Percentiles rank a stretch among this genome's conserved stretches.
Conservation (phyloP, 37 sponge, comb jelly and placozoan species). For the Hormiphora californensis region DNA sequence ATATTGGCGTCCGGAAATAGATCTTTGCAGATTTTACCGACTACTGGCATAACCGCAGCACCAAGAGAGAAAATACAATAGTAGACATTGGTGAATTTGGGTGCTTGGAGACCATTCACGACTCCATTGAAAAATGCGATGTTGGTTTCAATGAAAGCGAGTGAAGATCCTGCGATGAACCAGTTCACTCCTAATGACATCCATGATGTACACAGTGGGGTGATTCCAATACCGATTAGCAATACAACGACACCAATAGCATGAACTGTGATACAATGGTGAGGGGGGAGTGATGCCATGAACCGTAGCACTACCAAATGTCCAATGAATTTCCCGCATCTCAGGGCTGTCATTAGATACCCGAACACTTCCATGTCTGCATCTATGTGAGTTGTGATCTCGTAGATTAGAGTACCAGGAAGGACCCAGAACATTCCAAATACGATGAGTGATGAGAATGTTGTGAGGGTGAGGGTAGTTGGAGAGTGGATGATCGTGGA, state of each 20-base stretch:
- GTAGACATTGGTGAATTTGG: slow-evolving; percentile 32
- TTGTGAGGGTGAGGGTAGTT: background rate
- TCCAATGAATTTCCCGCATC: background rate
- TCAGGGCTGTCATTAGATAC: background rate
- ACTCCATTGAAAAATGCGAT: background rate
- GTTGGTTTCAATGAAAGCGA: slow-evolving; percentile 16
- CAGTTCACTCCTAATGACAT: background rate
- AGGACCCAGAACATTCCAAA: slow-evolving; percentile 40
- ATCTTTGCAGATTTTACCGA: background rate
- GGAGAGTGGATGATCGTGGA: no score
- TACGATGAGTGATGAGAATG: slow-evolving; percentile 3
- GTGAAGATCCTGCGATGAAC: background rate
- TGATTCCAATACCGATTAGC: background rate
- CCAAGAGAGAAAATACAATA: slow-evolving; percentile 2
- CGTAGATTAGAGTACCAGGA: slow-evolving; percentile 21
- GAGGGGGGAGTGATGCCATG: background rate
- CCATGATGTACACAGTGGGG: slow-evolving; percentile 18
- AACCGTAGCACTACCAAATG: slow-evolving; percentile 11
- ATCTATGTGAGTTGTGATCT: background rate
- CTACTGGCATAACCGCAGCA: background rate
- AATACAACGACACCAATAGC: background rate
- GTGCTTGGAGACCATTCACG: background rate
- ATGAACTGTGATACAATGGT: background rate
- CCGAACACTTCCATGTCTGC: slow-evolving; percentile 14
- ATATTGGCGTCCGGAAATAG: background rate